Base-by-base conservation (phyloP, 1,140 invertebrate genomes). In the Magallana ariakensis region DNA sequence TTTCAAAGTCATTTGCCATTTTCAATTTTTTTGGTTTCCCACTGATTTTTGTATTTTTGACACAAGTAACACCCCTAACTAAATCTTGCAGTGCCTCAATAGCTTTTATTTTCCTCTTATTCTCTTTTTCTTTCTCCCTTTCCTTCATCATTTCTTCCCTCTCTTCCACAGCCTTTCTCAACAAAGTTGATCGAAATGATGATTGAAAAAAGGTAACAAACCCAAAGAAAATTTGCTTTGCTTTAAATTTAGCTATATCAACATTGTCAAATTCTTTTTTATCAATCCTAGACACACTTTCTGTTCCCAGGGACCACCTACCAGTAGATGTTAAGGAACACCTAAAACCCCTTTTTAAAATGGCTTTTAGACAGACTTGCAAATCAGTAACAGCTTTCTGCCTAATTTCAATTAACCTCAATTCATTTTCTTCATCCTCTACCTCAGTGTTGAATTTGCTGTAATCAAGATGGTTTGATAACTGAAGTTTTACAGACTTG, bases 341-440 rank as follows among this genome's bases (percentile, higher is more conserved):
- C 66, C 66, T 75, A 33, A 13, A 26, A 75, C 33, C 33, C 33
- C 22, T 19, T 26, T 75, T 75, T 33, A 75, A 26, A 75, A 75
- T 26, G n/a, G 97, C 97, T 1, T 97, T 95, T 16, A 97, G 95
- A 6, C 96, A 96, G 0, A 97, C 97, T 92, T 96, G 96, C 75
- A 96, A 96, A 90, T 95, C 96, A 3, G 95, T 96, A 0, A 96
- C 96, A 1, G 96, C 96, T 53, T 85, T 19, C 15, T 75, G 56
- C 55, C 81, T 86, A 19, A 75, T 55, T 54, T 60, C 66, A 57
- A 87, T 83, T 56, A 83, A 53, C 81, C 56, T 82, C 16, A 84
- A 82, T 81, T 87, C 86, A 26, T 85, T 94, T 92, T 80, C 88
- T 80, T 93, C 91, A 80, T 89, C 81, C 70, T 83, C 66, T 66